phyloP scores from a whole-genome alignment of 2,797 vertebrate genomes.

The Manis javanica region DNA sequence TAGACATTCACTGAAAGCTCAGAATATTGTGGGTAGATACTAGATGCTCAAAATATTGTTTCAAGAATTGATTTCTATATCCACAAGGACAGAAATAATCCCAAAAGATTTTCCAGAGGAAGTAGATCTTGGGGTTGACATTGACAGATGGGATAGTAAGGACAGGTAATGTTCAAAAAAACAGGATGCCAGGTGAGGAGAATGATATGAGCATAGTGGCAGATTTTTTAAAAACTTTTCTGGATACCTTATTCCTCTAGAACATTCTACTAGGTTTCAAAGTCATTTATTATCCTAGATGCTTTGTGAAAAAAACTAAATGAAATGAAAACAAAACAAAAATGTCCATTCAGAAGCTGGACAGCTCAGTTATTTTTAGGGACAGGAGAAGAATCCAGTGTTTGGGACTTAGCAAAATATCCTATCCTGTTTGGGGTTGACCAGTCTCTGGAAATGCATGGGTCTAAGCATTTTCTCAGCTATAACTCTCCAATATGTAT shows the following conservation, averaged over 20 bases:
- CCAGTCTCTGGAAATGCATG: constrained; percentile 59
- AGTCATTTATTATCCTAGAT: constrained; percentile 73
- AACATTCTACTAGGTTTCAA: constrained; percentile 72
- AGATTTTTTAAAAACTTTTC: constrained; percentile 48
- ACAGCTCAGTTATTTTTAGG: constrained; percentile 80
- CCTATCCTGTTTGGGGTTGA: constrained; percentile 67
- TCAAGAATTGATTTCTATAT: constrained; percentile 65
- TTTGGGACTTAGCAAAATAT: constrained; percentile 78
- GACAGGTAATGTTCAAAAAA: constrained; percentile 67
- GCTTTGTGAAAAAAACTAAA: constrained; percentile 74
- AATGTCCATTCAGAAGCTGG: constrained; percentile 77
- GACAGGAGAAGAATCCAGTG: constrained; percentile 56
- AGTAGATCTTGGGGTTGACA: constrained; percentile 59
- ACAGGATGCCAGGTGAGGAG: constrained; percentile 51
- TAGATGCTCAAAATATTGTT: constrained; percentile 53
- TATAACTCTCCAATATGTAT: constrained; percentile 54
- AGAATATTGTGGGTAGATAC: constrained; percentile 19
- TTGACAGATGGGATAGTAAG: constrained; percentile 51
- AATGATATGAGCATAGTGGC: constrained; percentile 62
- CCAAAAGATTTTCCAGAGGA: constrained; percentile 59
- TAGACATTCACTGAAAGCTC: neutral
- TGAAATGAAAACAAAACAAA: constrained; percentile 73
- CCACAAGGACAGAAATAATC: constrained; percentile 36
- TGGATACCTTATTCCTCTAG: constrained; percentile 48
- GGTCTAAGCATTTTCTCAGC: constrained; percentile 75